phyloP scores from a whole-genome alignment of 2,888 invertebrate genomes.

The Pinctada fucata region DNA sequence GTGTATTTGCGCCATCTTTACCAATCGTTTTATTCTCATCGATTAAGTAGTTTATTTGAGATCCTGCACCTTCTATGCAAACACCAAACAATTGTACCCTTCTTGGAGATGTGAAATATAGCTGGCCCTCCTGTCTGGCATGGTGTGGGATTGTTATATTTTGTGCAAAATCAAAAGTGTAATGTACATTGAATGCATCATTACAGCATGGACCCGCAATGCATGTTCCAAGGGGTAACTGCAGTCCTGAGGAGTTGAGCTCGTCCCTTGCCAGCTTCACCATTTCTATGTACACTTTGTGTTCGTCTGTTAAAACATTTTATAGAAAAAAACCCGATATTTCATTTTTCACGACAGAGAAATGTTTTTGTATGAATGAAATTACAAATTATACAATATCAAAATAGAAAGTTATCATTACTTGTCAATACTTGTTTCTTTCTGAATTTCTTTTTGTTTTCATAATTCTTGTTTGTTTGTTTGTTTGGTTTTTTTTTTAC shows the following conservation, averaged over 20 bases:
- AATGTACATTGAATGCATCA: slow-evolving; percentile 13
- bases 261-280: not conserved
- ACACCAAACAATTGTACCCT: slow-evolving; percentile 45
- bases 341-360: too few species aligned
- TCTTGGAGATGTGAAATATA: slow-evolving; percentile 32
- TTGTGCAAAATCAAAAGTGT: slow-evolving; percentile 37
- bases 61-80: slow-evolving; percentile 27
- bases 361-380: too few species aligned
- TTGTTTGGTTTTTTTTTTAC: too few species aligned
- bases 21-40: slow-evolving; percentile 41
- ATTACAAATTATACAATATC: too few species aligned
- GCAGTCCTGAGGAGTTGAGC: not conserved
- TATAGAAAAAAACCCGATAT: not conserved
- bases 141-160: slow-evolving; percentile 28
- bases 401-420: too few species aligned
- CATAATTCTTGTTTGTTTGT: too few species aligned
- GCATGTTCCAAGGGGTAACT: too few species aligned
- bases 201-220: not conserved
- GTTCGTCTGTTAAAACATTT: not conserved
- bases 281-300: not conserved
- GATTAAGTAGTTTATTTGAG: slow-evolving; percentile 39
- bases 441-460: too few species aligned
- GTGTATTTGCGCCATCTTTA: slow-evolving; percentile 24
- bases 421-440: too few species aligned
- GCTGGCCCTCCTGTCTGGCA: slow-evolving; percentile 28